A percentile compares a stretch with the other conserved stretches of the same genome.
These are phyloP conservation scores for Strigops habroptila DNA, from an alignment of 2,113 vertebrate species.

Conservation along the genomic window DNA sequence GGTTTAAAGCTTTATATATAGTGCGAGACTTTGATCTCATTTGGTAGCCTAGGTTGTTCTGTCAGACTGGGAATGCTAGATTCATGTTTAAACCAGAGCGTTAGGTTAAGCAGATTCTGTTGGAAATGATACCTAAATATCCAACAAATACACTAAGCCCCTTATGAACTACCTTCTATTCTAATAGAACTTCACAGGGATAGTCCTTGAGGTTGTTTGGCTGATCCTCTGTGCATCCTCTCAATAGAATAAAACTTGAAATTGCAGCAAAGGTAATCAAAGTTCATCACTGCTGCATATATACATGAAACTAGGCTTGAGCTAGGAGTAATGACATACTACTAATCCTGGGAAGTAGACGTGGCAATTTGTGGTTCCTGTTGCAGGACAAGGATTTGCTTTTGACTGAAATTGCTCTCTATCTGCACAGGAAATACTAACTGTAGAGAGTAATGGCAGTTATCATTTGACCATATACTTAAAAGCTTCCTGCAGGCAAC, in stretches of 20 bases:
- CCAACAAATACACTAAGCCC: background rate
- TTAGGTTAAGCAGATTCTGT: background rate
- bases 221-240: background rate
- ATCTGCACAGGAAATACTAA: background rate
- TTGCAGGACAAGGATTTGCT: background rate
- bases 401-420: constrained; percentile 7
- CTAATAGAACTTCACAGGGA: background rate
- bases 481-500: background rate
- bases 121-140: background rate
- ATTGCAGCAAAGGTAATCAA: background rate
- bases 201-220: background rate
- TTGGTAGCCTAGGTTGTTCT: background rate
- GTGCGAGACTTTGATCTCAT: background rate
- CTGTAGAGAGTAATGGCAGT: background rate
- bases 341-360: constrained; percentile 44
- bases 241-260: background rate
- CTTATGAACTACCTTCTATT: background rate
- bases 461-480: background rate
- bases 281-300: constrained; percentile 15
- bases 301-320: background rate
- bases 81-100: background rate
- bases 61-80: background rate
- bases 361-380: constrained; percentile 46
- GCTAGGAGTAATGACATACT: constrained; percentile 44
- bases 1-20: background rate